Evolutionary conservation across 2,888 invertebrate genomes (phyloP).

Genomic region (Sycophila texana): DNA sequence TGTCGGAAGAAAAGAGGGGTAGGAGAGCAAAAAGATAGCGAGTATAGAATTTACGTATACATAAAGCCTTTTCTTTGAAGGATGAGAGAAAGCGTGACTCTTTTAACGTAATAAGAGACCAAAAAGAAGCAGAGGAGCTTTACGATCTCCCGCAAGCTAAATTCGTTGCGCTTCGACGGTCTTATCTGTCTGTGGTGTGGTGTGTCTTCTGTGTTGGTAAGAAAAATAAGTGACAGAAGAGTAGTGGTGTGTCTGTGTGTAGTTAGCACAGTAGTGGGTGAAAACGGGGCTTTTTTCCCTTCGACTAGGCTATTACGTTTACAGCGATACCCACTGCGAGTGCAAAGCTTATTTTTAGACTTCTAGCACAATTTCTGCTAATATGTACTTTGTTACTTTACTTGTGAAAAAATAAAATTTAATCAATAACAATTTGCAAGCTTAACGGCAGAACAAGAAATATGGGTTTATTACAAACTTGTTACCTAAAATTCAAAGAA

Average conservation of each 20-base stretch:
- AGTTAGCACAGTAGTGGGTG: not conserved
- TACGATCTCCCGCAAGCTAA: slow-evolving; percentile 32
- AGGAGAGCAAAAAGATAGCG: not conserved
- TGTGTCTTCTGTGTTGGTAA: not conserved
- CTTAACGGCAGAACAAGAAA: too few relatives aligned
- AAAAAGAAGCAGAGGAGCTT: slow-evolving; percentile 44
- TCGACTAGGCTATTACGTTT: slow-evolving; percentile 8
- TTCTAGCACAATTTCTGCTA: too few relatives aligned
- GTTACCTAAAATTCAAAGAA: too few relatives aligned
- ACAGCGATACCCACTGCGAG: not conserved
- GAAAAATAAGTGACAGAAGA: not conserved
- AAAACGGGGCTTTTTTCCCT: not conserved
- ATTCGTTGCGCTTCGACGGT: slow-evolving; percentile 14
- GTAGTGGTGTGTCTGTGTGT: not conserved
- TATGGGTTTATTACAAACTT: too few relatives aligned
- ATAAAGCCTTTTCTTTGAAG: not conserved
- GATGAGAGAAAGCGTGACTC: slow-evolving; percentile 17
- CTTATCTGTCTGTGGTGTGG: not conserved
- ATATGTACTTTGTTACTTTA: too few relatives aligned
- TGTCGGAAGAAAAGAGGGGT: not conserved
- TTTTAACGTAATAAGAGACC: not conserved
- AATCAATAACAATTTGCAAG: too few relatives aligned
- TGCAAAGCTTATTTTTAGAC: not conserved
- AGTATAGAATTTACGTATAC: not conserved
- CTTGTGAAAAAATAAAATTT: too few relatives aligned